Evolutionary conservation across 2,888 invertebrate genomes (phyloP), one percentile per base, ranked within the genome.

Genomic region (Campoletis raptor): DNA sequence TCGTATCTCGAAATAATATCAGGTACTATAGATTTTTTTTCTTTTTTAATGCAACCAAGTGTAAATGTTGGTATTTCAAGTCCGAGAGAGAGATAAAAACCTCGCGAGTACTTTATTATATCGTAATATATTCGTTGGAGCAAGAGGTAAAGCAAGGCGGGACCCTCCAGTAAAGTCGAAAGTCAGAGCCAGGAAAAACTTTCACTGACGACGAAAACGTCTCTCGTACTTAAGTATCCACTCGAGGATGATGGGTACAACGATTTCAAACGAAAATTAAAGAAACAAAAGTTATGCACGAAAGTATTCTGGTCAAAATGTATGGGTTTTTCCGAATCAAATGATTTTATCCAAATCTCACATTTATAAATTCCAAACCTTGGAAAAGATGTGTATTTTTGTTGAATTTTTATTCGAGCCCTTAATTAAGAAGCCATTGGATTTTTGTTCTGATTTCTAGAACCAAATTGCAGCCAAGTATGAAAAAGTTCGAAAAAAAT

Each of bases 201-300:
- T 93, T 93, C 93, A 93, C 93, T 93, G 91, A 92, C 90, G 90
- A 91, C 89, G 87, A 90, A 91, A 91, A 89, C 30, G 90, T 89
- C 88, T 88, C 18, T 24, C 8, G 61, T 15, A 61, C 57, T 30
- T 18, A 30, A 48, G 77, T 52, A 77, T 37, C 69, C 67, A 57
- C 52, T 61, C 45, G 66, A 40, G 42, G 37, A 57, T 54, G 45
- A 70, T 30, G 64, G 15, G 37, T 37, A 48, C 64, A 6, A 66
- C 30, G 1, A 40, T 79, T 69, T 54, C n/a, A 24, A 67, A 40
- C 18, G 15, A 67, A 67, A 64, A 54, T 54, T 37, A 73, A 54
- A 21, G 12, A 76, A 61, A 52, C 18, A n/a, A 42, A 61, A 45
- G 18, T 45, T 9, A 45, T 45, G 18, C 7, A 12, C 21, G 15